These are phyloP conservation scores for Melinaea marsaeus DNA, from an alignment of 2,888 invertebrate species.

Conservation along the genomic window DNA sequence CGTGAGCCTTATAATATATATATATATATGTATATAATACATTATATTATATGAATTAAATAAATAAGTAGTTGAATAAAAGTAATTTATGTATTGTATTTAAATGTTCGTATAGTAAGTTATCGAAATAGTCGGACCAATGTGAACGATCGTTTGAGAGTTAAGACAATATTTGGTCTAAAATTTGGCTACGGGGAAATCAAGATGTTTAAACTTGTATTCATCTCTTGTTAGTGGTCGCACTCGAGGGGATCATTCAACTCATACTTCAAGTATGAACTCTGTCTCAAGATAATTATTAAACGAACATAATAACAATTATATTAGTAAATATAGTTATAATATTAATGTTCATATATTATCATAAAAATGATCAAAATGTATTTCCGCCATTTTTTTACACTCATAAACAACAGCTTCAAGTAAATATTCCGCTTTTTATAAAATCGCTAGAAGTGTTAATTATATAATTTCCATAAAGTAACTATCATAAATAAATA, in stretches of 20 bases:
- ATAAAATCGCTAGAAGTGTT: background rate
- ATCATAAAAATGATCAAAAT: background rate
- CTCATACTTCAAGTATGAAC: conserved; percentile 5
- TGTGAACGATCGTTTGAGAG: conserved; percentile 8
- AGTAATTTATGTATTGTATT: no score
- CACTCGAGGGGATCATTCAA: conserved; percentile 31
- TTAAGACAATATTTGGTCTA: conserved; percentile 46
- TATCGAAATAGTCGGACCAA: background rate
- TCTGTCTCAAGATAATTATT: conserved; percentile 10
- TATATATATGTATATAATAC: conserved; percentile 19
- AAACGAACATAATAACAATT: conserved; percentile 15
- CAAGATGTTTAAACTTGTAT: conserved; percentile 61
- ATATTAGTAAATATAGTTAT: background rate
- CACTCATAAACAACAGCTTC: background rate
- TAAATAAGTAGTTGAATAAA: background rate
- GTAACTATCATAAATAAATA: conserved; percentile 36
- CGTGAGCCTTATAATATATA: conserved; percentile 24
- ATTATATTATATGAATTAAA: background rate
- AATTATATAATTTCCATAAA: conserved; percentile 2
- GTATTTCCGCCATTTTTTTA: background rate
- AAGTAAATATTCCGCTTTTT: background rate
- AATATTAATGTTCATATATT: background rate
- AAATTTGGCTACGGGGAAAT: conserved; percentile 70
- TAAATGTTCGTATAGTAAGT: background rate
- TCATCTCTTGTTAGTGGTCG: conserved; percentile 48